These are phyloP conservation scores for Globodera ellingtonae DNA, from an alignment of 1,140 invertebrate genomes.

Conservation along the genomic window DNA sequence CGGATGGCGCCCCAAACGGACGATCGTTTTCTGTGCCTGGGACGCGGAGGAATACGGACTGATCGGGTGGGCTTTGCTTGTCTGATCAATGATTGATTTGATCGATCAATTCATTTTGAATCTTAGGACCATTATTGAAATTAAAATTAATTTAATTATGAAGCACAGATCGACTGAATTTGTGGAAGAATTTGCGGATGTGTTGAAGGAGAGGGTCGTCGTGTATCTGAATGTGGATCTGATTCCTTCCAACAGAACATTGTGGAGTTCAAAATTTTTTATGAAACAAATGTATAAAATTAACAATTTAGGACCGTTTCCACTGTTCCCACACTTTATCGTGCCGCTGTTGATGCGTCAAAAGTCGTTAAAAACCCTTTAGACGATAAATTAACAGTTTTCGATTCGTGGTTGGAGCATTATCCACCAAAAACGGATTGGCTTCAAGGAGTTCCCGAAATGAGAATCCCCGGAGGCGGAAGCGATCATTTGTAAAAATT, in stretches of 20 bases:
- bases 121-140: background rate
- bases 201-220: slow-evolving; percentile 52
- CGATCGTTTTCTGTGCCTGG: slow-evolving; percentile 69
- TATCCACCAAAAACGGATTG: slow-evolving; percentile 30
- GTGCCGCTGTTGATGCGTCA: slow-evolving; percentile 51
- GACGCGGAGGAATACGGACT: slow-evolving; percentile 68
- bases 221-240: slow-evolving; percentile 62
- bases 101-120: too few species aligned
- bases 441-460: slow-evolving; percentile 41
- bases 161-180: slow-evolving; percentile 66
- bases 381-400: slow-evolving; percentile 57
- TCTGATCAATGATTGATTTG: too few species aligned
- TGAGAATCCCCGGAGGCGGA: slow-evolving; percentile 62
- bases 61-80: background rate
- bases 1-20: slow-evolving; percentile 67
- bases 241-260: slow-evolving; percentile 46
- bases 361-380: slow-evolving; percentile 56
- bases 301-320: slow-evolving; percentile 44
- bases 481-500: slow-evolving; percentile 49
- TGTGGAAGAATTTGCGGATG: slow-evolving; percentile 55
- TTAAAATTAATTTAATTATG: slow-evolving; percentile 2
- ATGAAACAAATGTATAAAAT: background rate
- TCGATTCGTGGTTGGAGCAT: slow-evolving; percentile 57
- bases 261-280: slow-evolving; percentile 25
- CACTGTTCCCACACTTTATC: slow-evolving; percentile 56